Base-by-base conservation (phyloP, 2,113 vertebrate genomes). In the Tylochromis polylepis region DNA sequence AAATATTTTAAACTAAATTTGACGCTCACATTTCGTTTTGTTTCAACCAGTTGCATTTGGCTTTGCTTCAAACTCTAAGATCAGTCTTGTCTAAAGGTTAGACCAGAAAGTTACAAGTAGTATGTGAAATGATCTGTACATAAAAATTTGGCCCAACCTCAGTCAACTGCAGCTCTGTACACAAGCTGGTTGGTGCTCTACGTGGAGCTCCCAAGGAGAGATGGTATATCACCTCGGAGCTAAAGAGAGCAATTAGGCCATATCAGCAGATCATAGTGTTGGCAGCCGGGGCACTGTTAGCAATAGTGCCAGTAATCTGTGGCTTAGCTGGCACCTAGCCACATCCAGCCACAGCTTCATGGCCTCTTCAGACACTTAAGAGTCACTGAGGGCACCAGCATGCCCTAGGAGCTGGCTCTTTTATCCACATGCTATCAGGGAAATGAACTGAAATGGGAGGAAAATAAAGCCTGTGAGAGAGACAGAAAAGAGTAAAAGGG, bases 171-270 rank as follows among this genome's bases (percentile, higher is more conserved):
- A 38, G 62, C 59, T 49, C 57, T 16, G n/a, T 78, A 56, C 5
- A 4, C 11, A 20, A 67, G 53, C 51, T 27, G 43, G 85, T 79
- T 34, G 10, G 34, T n/a, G 51, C 51, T 60, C 58, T 41, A 55
- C 67, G 34, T 53, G 34, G 60, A 84, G 83, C 84, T 90, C 85
- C 79, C 46, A 60, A 55, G 15, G 56, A 82, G 75, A 87, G 80
- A 85, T 29, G 86, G 72, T 79, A 22, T 93, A 92, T 94, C 94
- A 92, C 94, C 91, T 93, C 86, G 6, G 79, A 90, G 94, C 93
- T 91, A 90, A 94, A 91, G 87, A 93, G 94, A 94, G 94, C 94
- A 95, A 95, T 95, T 95, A 95, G 93, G 90, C 92, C 90, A 82
- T 95, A 95, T 95, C 90, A 93, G 91, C 80, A 86, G 90, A 94